Evolutionary conservation across 2,888 invertebrate species (phyloP).

Genomic region (Ptychoptera albimana): DNA sequence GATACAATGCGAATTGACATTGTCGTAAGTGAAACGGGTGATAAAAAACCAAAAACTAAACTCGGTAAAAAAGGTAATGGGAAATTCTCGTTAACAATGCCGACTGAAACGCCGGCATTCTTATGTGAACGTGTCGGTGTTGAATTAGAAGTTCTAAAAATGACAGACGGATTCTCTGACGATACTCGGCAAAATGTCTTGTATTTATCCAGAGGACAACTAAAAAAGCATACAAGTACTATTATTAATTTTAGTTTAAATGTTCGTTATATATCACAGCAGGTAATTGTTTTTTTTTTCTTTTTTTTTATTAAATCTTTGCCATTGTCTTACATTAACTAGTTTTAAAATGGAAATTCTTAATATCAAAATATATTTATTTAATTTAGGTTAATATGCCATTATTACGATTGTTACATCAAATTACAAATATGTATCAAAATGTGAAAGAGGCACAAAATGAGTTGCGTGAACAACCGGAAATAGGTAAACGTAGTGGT

Average conservation of each 20-base stretch:
- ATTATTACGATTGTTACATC: conserved; percentile 74
- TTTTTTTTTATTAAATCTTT: conserved; percentile 3
- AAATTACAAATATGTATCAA: conserved; percentile 95
- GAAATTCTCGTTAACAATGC: conserved; percentile 29
- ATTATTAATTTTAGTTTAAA: conserved; percentile 80
- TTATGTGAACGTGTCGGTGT: conserved; percentile 81
- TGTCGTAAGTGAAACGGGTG: conserved; percentile 74
- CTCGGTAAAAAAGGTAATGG: conserved; percentile 20
- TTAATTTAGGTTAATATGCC: conserved; percentile 74
- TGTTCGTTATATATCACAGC: conserved; percentile 80
- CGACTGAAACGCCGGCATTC: conserved; percentile 73
- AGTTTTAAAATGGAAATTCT: too few species aligned
- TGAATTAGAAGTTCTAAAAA: conserved; percentile 76
- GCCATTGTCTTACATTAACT: too few species aligned
- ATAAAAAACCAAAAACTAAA: conserved; percentile 35
- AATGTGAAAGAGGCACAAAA: conserved; percentile 90
- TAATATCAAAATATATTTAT: conserved; percentile 1
- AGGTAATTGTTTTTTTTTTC: conserved; percentile 34
- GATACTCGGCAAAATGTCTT: conserved; percentile 72
- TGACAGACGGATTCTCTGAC: conserved; percentile 77
- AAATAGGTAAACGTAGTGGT: conserved; percentile 20
- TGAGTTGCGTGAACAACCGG: conserved; percentile 63
- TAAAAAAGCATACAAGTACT: conserved; percentile 83
- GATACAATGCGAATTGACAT: conserved; percentile 85
- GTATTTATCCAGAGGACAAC: conserved; percentile 71